phyloP scores from a whole-genome alignment of 2,888 invertebrate species.

The Sarcophaga variegata region DNA sequence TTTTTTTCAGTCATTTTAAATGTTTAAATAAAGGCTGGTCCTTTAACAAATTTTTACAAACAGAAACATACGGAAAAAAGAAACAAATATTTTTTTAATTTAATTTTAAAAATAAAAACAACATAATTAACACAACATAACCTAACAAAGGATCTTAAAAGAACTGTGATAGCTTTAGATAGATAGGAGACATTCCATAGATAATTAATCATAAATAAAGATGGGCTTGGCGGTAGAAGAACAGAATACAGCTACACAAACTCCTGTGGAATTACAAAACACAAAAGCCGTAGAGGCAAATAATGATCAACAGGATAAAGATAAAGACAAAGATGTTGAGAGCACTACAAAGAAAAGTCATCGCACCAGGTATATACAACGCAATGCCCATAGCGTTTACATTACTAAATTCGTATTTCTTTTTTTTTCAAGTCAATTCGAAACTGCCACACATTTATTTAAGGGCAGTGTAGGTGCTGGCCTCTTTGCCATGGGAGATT shows the following conservation, averaged over 20 bases:
- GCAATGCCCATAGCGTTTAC: too few species aligned
- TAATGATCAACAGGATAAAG: slow-evolving; percentile 11
- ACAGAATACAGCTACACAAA: slow-evolving; percentile 13
- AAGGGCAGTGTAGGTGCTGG: slow-evolving; percentile 98
- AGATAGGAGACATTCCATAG: background rate
- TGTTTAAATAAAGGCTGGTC: slow-evolving; percentile 24
- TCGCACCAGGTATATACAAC: slow-evolving; percentile 70
- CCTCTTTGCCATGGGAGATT: slow-evolving; percentile 96
- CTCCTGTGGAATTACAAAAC: slow-evolving; percentile 13
- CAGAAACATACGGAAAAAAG: background rate
- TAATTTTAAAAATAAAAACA: slow-evolving; percentile 19
- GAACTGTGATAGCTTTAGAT: slow-evolving; percentile 28
- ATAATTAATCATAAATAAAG: slow-evolving; percentile 13
- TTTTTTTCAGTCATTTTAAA: slow-evolving; percentile 20
- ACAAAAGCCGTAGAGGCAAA: slow-evolving; percentile 27
- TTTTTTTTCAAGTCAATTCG: slow-evolving; percentile 86
- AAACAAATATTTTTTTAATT: slow-evolving; percentile 13
- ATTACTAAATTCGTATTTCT: too few species aligned
- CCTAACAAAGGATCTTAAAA: background rate
- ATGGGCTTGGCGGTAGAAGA: slow-evolving; percentile 64
- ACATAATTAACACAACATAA: background rate
- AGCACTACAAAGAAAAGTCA: slow-evolving; percentile 71
- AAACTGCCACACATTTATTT: slow-evolving; percentile 94
- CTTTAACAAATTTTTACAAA: slow-evolving; percentile 3
- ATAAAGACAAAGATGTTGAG: slow-evolving; percentile 55